A percentile compares a stretch with the other conserved stretches of the same genome.
Conservation (phyloP, 2,888 invertebrate species). For the Polietes domitor region DNA sequence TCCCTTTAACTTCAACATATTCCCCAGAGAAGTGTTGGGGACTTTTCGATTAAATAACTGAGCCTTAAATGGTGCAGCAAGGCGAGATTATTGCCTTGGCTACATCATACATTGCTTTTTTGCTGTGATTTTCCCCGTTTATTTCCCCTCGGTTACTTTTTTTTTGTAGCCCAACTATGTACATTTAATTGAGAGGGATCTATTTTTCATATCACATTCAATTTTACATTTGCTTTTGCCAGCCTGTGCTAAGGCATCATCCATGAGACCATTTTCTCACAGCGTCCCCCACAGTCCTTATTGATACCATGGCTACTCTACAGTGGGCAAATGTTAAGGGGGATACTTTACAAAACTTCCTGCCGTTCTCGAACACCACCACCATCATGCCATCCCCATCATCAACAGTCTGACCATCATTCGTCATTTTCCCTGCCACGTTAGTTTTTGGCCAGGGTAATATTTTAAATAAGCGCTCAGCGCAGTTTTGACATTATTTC, state of each 20-base stretch:
- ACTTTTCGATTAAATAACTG: neutral
- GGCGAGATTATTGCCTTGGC: neutral
- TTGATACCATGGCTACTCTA: neutral
- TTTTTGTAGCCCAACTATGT: neutral
- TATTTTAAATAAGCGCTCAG: constrained; percentile 9
- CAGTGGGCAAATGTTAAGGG: neutral
- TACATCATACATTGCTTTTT: neutral
- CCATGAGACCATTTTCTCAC: neutral
- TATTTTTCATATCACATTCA: neutral
- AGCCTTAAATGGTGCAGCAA: neutral
- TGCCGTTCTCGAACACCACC: neutral
- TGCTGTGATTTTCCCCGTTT: neutral
- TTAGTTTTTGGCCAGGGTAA: neutral
- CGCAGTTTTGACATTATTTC: constrained; percentile 20
- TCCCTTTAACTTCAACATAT: neutral
- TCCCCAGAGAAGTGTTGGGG: neutral
- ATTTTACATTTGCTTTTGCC: neutral
- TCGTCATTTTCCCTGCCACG: neutral
- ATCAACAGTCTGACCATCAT: neutral
- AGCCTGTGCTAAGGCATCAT: neutral
- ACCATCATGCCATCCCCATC: neutral
- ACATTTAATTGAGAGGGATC: neutral
- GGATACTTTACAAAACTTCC: neutral
- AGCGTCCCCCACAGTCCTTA: neutral
- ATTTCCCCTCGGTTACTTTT: no score